These are phyloP conservation scores for Otocyon megalotis DNA, from an alignment of 2,113 vertebrate species.

Conservation along the genomic window DNA sequence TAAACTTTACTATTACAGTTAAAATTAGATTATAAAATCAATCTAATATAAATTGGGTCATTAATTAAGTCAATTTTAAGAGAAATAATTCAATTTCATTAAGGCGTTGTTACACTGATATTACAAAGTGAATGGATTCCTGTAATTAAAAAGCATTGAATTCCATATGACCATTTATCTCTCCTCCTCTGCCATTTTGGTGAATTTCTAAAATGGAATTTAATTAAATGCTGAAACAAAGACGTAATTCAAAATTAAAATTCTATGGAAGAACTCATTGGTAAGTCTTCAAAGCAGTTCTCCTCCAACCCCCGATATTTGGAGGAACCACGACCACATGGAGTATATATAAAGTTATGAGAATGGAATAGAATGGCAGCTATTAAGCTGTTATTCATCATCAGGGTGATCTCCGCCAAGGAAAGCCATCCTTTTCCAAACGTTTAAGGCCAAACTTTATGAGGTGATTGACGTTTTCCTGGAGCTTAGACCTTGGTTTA, in stretches of 20 bases:
- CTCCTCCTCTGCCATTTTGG: slow-evolving; percentile 74
- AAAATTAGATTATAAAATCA: slow-evolving; percentile 85
- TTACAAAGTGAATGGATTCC: slow-evolving; percentile 76
- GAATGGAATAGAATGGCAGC: neutral
- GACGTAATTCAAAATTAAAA: slow-evolving; percentile 77
- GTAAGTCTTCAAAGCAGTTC: neutral
- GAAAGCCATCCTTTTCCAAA: slow-evolving; percentile 37
- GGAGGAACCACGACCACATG: neutral
- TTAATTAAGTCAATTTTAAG: slow-evolving; percentile 87
- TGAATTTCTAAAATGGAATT: slow-evolving; percentile 83
- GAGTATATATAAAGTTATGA: neutral
- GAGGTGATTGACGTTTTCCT: slow-evolving; percentile 45
- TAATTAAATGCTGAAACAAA: slow-evolving; percentile 84
- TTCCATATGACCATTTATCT: slow-evolving; percentile 81
- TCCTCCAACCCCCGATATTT: neutral
- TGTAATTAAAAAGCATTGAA: slow-evolving; percentile 85
- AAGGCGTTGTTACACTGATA: slow-evolving; percentile 76
- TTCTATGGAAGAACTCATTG: slow-evolving; percentile 34
- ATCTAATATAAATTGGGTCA: slow-evolving; percentile 83
- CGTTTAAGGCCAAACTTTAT: slow-evolving; percentile 3
- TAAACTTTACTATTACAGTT: slow-evolving; percentile 80
- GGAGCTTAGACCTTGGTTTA: neutral
- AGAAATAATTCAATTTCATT: slow-evolving; percentile 85
- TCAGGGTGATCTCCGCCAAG: neutral
- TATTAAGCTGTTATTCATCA: neutral